phyloP scores from a whole-genome alignment of 1,140 invertebrate species.

The Limonius californicus region DNA sequence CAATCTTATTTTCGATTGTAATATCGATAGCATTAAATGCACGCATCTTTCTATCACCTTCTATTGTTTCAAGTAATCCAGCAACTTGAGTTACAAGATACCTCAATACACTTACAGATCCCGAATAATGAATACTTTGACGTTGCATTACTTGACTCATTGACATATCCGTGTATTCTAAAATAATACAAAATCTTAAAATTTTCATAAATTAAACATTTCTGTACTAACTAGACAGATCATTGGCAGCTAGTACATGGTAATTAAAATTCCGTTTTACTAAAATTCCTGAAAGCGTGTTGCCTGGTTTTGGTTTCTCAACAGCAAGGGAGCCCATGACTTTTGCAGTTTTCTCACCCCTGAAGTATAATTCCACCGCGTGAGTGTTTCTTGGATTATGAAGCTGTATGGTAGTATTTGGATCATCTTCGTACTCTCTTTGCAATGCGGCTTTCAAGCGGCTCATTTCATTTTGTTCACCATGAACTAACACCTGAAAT shows the following conservation, averaged over 20 bases:
- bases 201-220: constrained; percentile 4
- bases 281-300: constrained; percentile 85
- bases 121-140: constrained; percentile 83
- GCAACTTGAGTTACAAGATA: constrained; percentile 71
- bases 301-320: constrained; percentile 72
- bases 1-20: constrained; percentile 76
- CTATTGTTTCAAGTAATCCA: constrained; percentile 71
- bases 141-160: constrained; percentile 90
- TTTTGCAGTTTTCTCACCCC: constrained; percentile 97
- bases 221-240: constrained; percentile 74
- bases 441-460: constrained; percentile 90
- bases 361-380: constrained; percentile 87
- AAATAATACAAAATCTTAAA: constrained; percentile 42
- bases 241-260: constrained; percentile 86
- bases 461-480: constrained; percentile 98
- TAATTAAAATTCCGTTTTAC: constrained; percentile 99
- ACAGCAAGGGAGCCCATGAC: constrained; percentile 90
- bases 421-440: constrained; percentile 90
- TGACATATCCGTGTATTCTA: constrained; percentile 91
- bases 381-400: constrained; percentile 97
- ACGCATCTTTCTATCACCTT: constrained; percentile 67
- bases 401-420: constrained; percentile 82
- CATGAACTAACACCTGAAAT: constrained; percentile 92
- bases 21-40: constrained; percentile 78
- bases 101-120: constrained; percentile 72